Percentiles rank a stretch among this genome's conserved stretches.
phyloP scores from a whole-genome alignment of 2,888 invertebrate species.

The Drosophila phalerata region DNA sequence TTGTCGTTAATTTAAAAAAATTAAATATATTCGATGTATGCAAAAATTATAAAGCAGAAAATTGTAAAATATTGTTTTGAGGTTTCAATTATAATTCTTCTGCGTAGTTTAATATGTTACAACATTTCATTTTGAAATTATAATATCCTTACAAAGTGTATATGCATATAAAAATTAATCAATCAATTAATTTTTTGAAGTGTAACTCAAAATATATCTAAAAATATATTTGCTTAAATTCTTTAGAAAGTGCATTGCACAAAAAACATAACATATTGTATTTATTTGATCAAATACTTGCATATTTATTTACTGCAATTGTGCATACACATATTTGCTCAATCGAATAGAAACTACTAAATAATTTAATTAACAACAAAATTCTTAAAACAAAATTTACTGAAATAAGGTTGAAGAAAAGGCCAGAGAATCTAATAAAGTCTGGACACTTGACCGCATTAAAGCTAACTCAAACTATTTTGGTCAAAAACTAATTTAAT shows the following conservation, averaged over 20 bases:
- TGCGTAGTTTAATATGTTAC: neutral
- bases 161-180: no score
- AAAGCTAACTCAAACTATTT: constrained; percentile 31
- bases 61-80: no score
- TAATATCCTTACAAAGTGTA: neutral
- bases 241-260: neutral
- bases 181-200: no score
- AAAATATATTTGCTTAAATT: no score
- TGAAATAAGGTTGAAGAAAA: neutral
- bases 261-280: neutral
- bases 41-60: neutral
- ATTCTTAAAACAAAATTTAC: constrained; percentile 2
- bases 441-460: constrained; percentile 59
- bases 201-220: no score
- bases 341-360: constrained; percentile 25
- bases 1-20: constrained; percentile 2
- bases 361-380: constrained; percentile 41
- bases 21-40: neutral
- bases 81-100: no score
- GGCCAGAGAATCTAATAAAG: constrained; percentile 50
- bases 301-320: neutral
- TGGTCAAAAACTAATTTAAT: constrained; percentile 16
- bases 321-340: constrained; percentile 15
- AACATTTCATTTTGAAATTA: neutral
- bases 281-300: constrained; percentile 11